These are phyloP conservation scores for Pseudomyrmex cubaensis DNA, from an alignment of 1,140 invertebrate species.

Conservation along the genomic window DNA sequence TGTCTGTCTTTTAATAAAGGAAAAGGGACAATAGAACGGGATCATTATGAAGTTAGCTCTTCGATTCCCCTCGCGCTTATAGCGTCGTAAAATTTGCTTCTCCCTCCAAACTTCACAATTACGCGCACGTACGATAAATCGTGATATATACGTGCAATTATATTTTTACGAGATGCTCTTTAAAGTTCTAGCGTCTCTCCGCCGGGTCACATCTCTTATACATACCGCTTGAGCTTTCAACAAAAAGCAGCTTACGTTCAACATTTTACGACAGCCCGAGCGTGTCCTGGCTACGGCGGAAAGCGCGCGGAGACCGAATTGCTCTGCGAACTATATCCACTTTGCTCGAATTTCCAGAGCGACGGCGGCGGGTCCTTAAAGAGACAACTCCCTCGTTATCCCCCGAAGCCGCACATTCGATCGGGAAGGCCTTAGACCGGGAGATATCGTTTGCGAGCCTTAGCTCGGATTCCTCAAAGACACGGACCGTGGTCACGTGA, in stretches of 20 bases:
- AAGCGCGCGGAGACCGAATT: slow-evolving; percentile 2
- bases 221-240: slow-evolving; percentile 20
- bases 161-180: slow-evolving; percentile 39
- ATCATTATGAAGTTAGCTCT: neutral
- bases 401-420: slow-evolving; percentile 39
- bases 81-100: neutral
- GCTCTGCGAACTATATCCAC: slow-evolving; percentile 50
- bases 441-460: slow-evolving; percentile 36
- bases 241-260: slow-evolving; percentile 56
- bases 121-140: slow-evolving; percentile 22
- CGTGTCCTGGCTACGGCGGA: neutral
- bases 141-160: slow-evolving; percentile 33
- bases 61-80: neutral
- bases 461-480: slow-evolving; percentile 67
- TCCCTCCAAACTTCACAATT: neutral
- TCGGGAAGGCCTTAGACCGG: slow-evolving; percentile 6
- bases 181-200: slow-evolving; percentile 20
- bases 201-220: slow-evolving; percentile 6
- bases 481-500: slow-evolving; percentile 46
- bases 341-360: slow-evolving; percentile 69
- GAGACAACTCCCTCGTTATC: slow-evolving; percentile 65
- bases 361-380: slow-evolving; percentile 50
- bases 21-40: neutral
- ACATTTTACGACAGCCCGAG: slow-evolving; percentile 52
- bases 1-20: neutral